Percentiles rank a stretch among this genome's conserved stretches.
Conservation (phyloP, 2,113 vertebrate genomes). For the Glaucomys volans region DNA sequence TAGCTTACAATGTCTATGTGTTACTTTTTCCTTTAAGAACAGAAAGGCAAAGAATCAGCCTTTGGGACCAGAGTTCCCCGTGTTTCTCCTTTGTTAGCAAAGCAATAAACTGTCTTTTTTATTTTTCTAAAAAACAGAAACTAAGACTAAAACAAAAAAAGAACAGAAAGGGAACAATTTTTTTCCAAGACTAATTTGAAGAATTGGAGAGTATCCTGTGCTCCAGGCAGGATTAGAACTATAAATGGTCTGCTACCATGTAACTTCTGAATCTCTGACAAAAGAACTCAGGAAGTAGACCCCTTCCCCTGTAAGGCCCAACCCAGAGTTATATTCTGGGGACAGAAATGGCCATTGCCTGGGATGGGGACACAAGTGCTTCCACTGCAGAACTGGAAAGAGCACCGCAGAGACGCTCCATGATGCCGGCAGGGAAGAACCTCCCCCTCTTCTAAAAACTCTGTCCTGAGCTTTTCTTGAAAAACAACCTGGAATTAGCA, state of each 20-base stretch:
- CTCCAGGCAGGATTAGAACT: background rate
- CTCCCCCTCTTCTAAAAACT: background rate
- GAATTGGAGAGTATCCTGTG: background rate
- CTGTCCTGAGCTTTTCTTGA: background rate
- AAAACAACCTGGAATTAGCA: background rate
- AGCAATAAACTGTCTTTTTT: too few species aligned
- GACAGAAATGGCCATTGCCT: background rate
- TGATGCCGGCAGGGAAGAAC: background rate
- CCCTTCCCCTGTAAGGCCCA: background rate
- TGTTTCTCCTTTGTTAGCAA: too few species aligned
- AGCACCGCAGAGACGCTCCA: accelerated
- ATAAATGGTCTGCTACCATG: background rate
- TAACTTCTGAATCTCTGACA: background rate
- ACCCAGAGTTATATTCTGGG: background rate
- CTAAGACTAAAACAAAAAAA: too few species aligned
- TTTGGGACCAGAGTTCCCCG: too few species aligned
- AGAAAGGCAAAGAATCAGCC: background rate
- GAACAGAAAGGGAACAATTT: background rate
- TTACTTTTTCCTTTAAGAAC: background rate
- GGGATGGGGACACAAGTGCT: background rate
- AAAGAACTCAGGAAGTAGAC: background rate
- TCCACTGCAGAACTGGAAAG: background rate
- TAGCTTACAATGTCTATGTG: background rate
- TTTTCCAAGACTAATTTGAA: background rate
- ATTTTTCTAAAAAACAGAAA: background rate